A percentile compares a stretch with the other conserved stretches of the same genome.
phyloP scores from a whole-genome alignment of 2,888 invertebrate genomes.

The Chorisops tibialis region DNA sequence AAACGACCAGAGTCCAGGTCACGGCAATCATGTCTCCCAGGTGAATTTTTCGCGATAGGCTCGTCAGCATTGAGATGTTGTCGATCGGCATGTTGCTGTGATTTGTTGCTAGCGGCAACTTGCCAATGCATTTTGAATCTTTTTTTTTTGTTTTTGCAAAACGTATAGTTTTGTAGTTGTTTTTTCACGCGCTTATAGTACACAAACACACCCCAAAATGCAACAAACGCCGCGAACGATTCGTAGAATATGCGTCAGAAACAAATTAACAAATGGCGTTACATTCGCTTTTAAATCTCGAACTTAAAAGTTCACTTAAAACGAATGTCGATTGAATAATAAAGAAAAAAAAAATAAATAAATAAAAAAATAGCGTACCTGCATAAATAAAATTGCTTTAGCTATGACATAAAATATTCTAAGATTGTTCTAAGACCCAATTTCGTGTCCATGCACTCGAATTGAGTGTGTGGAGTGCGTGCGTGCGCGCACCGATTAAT shows the following conservation, averaged over 20 bases:
- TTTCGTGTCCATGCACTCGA: constrained; percentile 15
- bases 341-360: neutral
- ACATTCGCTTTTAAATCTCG: neutral
- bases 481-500: constrained; percentile 4
- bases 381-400: neutral
- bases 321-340: neutral
- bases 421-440: constrained; percentile 32
- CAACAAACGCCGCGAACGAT: no score
- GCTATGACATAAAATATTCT: constrained; percentile 31
- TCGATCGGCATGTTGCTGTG: constrained; percentile 23
- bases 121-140: constrained; percentile 18
- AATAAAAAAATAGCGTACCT: neutral
- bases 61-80: constrained; percentile 25
- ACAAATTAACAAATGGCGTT: neutral
- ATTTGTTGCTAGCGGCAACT: constrained; percentile 20
- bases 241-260: no score
- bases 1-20: constrained; percentile 10
- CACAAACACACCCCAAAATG: no score
- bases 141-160: no score
- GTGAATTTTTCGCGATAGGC: constrained; percentile 21
- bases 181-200: neutral
- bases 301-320: neutral
- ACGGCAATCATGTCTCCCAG: constrained; percentile 21
- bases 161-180: neutral
- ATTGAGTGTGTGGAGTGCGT: constrained; percentile 17